Base-by-base conservation (phyloP, 92 coral and sea anemone species). In the Isaurus tuberculatus region DNA sequence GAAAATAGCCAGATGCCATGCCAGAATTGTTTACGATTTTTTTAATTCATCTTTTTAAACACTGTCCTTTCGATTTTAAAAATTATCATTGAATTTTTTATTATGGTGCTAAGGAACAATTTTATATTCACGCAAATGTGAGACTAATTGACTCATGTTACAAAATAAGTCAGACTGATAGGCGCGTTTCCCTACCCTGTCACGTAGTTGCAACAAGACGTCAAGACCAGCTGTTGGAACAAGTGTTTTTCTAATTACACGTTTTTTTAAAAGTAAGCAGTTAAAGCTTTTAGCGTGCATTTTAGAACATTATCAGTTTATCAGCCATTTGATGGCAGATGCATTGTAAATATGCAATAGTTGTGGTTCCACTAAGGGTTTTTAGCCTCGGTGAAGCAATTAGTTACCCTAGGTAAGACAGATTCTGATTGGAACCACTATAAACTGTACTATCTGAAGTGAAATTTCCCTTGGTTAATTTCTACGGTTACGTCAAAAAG, bases 191-290 rank as follows among this genome's bases (percentile, higher is more conserved):
- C 60, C 79, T 43, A 61, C 46, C 79, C 79, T 37, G 75, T 70
- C 75, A 37, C 75, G 55, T 70, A 70, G 36, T 70, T 40, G 51
- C 75, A 36, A 23, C 78, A 44, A 44, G 27, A 23, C 36, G 61
- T 72, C 61, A 17, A 44, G 78, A 72, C 78, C 20, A 72, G 58
- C 78, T 72, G 25, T 44, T 72, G 36, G 60, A 34, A 72, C 78
- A 72, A 72, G n/a, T 72, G 78, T 53, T 43, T 72, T 72, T 72
- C 34, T 72, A 72, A 72, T n/a, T n/a, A n/a, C n/a, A n/a, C n/a
- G n/a, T 70, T 37, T 70, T 46, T 44, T 44, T 44, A 44, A 44
- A 34, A 70, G 9, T 68, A 19, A 68, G 20, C n/a, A n/a, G n/a
- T n/a, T n/a, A n/a, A 43, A 71, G 78, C 78, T 43, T 72, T 72